phyloP scores from a whole-genome alignment of 92 coral and sea anemone species.

The Pocillopora grandis region DNA sequence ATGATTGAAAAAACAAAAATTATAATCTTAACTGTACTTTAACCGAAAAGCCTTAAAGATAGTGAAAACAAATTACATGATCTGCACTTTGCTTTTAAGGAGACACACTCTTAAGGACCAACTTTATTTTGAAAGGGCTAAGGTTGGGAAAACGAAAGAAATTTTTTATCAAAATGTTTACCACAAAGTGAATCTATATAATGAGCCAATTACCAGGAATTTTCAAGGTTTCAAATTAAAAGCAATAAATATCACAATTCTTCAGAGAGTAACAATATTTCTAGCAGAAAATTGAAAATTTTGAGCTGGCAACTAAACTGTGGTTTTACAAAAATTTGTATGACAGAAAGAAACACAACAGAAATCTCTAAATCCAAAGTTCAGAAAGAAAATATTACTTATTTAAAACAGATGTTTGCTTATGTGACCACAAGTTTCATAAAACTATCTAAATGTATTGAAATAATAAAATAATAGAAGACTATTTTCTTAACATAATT shows the following conservation, averaged over 20 bases:
- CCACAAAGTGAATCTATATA: slow-evolving; percentile 6
- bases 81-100: background rate
- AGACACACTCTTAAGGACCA: background rate
- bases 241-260: background rate
- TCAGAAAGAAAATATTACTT: background rate
- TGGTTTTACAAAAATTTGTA: background rate
- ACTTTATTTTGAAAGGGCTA: background rate
- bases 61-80: background rate
- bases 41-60: too few species aligned
- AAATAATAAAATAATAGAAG: background rate
- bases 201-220: slow-evolving; percentile 13
- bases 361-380: background rate
- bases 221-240: slow-evolving; percentile 17
- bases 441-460: slow-evolving; percentile 1
- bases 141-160: background rate
- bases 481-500: background rate
- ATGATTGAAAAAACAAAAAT: background rate
- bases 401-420: slow-evolving; percentile 14
- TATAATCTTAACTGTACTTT: background rate
- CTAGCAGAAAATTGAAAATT: background rate
- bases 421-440: slow-evolving; percentile 21
- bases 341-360: background rate
- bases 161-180: slow-evolving; percentile 18
- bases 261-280: background rate
- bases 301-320: background rate